A percentile compares a stretch with the other conserved stretches of the same genome.
Evolutionary conservation across 2,888 invertebrate species (phyloP).

Genomic region (Cacoxenus indagator): DNA sequence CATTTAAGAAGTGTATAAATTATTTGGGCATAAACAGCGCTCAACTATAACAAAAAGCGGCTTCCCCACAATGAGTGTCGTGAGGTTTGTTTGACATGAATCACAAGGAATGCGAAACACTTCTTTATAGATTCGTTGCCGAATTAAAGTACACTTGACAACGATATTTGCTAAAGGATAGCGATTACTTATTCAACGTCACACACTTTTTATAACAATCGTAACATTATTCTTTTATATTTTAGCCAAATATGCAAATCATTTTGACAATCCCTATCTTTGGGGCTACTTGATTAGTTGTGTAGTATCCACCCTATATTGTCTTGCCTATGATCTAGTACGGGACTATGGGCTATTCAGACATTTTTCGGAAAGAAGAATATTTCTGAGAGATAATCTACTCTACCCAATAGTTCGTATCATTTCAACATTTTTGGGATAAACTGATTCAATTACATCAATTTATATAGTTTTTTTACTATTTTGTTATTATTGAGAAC

Average conservation of each 20-base stretch:
- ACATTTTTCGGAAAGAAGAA: conserved; percentile 87
- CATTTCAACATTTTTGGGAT: not conserved
- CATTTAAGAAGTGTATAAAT: no score
- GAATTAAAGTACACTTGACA: no score
- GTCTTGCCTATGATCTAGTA: conserved; percentile 95
- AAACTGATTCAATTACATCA: not conserved
- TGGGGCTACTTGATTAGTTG: conserved; percentile 88
- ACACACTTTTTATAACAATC: no score
- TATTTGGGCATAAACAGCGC: no score
- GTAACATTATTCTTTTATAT: not conserved
- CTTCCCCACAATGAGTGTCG: no score
- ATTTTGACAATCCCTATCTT: conserved; percentile 83
- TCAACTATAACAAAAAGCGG: no score
- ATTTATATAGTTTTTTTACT: not conserved
- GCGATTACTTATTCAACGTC: no score
- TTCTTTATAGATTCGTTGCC: no score
- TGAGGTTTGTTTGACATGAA: no score
- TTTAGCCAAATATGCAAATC: conserved; percentile 73
- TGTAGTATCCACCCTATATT: conserved; percentile 88
- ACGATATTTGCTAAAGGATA: no score
- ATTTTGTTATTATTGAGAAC: conserved; percentile 92
- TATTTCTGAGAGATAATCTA: conserved; percentile 90
- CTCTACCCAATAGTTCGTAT: conserved; percentile 87
- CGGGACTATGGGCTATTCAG: conserved; percentile 98
- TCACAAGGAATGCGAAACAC: no score